Base-by-base conservation (phyloP, 1,140 invertebrate genomes). In the Aphidius ervi region DNA sequence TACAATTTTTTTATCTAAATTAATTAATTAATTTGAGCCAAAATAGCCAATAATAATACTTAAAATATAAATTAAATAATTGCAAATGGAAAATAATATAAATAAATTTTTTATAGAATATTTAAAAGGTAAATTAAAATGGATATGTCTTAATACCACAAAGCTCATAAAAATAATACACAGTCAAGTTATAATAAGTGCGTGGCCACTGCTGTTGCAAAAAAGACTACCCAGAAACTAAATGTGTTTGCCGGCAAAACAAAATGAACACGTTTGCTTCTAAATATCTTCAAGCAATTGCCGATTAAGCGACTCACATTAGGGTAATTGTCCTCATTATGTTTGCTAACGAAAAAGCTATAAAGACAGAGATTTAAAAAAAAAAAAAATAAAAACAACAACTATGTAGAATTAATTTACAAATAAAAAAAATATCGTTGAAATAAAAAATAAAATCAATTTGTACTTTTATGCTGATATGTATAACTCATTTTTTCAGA, bases 321-420 rank as follows among this genome's bases (percentile, higher is more conserved):
- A 74, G 75, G 74, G 71, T 77, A 78, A 77, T 76, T 73, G 75
- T 76, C 71, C 72, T 74, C 75, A 76, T 77, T 78, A 76, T 77
- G 73, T 73, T 65, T 53, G 67, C 56, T 65, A 67, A 71, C 70
- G 70, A 70, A 68, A 67, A 70, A 74, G 23, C 23, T 31, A 31
- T 31, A 31, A 31, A 31, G 23, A 31, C 23, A 31, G 23, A 31
- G 2, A 31, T 31, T 31, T 31, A 3, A 31, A 31, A 31, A 31
- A 31, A 31, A 31, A 31, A 31, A 31, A 31, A 31, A 31, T 16
- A 31, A 31, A 31, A 31, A 2, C 23, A 16, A 16, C 23, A 31
- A 31, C 23, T 31, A 0, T 16, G 1, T 16, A 16, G 0, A 31
- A 31, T 31, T 31, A 31, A 31, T 31, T 31, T 31, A 31, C 23